Evolutionary conservation across 2,888 invertebrate genomes (phyloP), one percentile per base, ranked within the genome.

Genomic region (Ormyrus nitidulus): DNA sequence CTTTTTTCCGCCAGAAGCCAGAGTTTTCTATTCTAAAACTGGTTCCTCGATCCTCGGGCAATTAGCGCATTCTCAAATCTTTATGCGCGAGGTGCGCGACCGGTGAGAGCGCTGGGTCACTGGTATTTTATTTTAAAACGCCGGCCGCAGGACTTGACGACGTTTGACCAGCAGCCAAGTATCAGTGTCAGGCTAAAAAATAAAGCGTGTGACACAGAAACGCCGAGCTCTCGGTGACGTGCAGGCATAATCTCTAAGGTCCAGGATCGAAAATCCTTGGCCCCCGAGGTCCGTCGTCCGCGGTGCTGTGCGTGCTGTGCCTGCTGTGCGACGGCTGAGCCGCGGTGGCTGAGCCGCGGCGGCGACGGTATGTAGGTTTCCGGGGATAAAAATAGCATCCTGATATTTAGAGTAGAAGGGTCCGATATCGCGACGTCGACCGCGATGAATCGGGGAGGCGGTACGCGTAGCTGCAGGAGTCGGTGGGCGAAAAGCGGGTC

Each of bases 301-400:
- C n/a, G 2, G 3, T 64, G 10, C 46, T 61, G 1, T 68, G 65
- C 73, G 71, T 75, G 62, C 78, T 81, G 77, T 68, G 34, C n/a
- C n/a, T n/a, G n/a, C n/a, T n/a, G n/a, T n/a, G n/a, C n/a, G n/a
- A n/a, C n/a, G 64, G 6, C 62, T 34, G 19, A 19, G 19, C 19
- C 1, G 19, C 75, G 81, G 65, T 77, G 64, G 6, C 62, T 34
- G 19, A 19, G 19, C 19, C 2, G 19, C 75, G 81, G 66, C 77
- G 19, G 64, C 84, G 83, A 85, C 82, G 86, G 88, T 89, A 89
- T 89, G 88, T 90, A 89, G 89, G 89, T 87, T 89, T 85, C 88
- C 84, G 83, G 83, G 85, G 87, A 87, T 84, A 85, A 88, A 89
- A 90, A 89, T 90, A 90, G 89, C 87, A 84, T 85, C 83, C 86